phyloP scores from a whole-genome alignment of 2,888 invertebrate species.

The Drosophila anceps region DNA sequence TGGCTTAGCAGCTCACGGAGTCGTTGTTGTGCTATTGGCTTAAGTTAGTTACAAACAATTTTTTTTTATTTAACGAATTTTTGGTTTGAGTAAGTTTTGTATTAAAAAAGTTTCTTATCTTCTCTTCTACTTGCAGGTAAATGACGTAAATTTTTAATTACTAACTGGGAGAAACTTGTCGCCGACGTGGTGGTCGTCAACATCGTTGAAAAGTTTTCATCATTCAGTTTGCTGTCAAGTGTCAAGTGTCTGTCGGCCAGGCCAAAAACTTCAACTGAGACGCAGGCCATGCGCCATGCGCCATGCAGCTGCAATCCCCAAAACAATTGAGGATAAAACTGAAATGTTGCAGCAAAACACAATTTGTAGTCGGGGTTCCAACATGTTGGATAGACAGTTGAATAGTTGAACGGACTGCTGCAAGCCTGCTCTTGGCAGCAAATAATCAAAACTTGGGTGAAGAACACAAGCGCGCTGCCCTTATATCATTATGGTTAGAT shows the following conservation, averaged over 20 bases:
- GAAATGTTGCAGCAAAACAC: conserved; percentile 50
- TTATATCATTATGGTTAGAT: conserved; percentile 41
- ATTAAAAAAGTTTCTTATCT: conserved; percentile 74
- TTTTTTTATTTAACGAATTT: conserved; percentile 20
- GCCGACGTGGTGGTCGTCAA: conserved; percentile 38
- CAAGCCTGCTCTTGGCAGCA: conserved; percentile 60
- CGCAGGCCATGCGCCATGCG: conserved; percentile 8
- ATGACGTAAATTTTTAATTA: conserved; percentile 80
- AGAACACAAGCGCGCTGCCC: conserved; percentile 8
- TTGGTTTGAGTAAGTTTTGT: conserved; percentile 65
- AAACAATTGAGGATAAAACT: conserved; percentile 29
- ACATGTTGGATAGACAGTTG: conserved; percentile 33
- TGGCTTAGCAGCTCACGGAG: conserved; percentile 5
- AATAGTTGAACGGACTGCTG: conserved; percentile 12
- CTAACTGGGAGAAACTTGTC: conserved; percentile 65
- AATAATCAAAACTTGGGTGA: conserved; percentile 68
- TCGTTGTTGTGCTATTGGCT: conserved; percentile 43
- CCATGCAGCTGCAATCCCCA: conserved; percentile 37
- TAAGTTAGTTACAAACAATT: conserved; percentile 67
- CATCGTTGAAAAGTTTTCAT: conserved; percentile 66
- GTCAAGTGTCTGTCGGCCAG: conserved; percentile 67
- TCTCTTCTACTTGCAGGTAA: conserved; percentile 74
- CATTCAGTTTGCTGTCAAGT: conserved; percentile 73
- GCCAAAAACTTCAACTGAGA: conserved; percentile 26
- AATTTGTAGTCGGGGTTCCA: conserved; percentile 49